Conservation (phyloP, 30 jellyfish, hydroid and myxozoan genomes). For the Aurelia coerulea region DNA sequence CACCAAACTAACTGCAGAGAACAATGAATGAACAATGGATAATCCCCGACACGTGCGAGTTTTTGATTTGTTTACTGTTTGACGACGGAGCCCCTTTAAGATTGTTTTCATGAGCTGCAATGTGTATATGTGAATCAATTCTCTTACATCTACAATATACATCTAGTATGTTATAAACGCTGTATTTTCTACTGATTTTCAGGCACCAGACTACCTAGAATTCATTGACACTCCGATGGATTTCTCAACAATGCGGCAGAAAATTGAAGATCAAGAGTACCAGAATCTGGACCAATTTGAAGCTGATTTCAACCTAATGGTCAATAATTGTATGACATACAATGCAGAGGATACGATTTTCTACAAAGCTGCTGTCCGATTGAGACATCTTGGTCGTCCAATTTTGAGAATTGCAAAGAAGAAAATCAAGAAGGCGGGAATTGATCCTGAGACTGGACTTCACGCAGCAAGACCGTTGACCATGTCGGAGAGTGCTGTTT, state of each 20-base stretch:
- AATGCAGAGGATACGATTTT: conserved; percentile 92
- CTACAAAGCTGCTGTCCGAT: conserved; percentile 89
- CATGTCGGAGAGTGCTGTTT: conserved; percentile 54
- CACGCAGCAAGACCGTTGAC: conserved; percentile 75
- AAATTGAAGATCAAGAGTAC: conserved; percentile 82
- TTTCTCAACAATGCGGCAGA: conserved; percentile 88
- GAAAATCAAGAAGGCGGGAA: conserved; percentile 90
- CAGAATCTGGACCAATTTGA: conserved; percentile 79
- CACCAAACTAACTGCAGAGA: no score
- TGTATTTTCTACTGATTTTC: not conserved
- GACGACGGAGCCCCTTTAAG: no score
- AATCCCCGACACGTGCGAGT: no score
- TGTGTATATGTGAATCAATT: no score
- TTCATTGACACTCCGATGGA: conserved; percentile 95
- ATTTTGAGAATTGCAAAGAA: conserved; percentile 78
- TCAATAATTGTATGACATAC: conserved; percentile 90
- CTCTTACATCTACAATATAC: no score
- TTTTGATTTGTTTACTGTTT: no score
- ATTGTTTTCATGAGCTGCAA: no score
- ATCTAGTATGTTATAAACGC: no score
- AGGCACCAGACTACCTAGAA: conserved; percentile 98
- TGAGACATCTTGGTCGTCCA: conserved; percentile 86
- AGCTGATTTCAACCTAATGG: conserved; percentile 83
- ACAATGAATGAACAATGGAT: no score
- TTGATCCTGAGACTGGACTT: conserved; percentile 94